Conservation (phyloP, 2,888 invertebrate genomes). For the Pimpla rufipes region DNA sequence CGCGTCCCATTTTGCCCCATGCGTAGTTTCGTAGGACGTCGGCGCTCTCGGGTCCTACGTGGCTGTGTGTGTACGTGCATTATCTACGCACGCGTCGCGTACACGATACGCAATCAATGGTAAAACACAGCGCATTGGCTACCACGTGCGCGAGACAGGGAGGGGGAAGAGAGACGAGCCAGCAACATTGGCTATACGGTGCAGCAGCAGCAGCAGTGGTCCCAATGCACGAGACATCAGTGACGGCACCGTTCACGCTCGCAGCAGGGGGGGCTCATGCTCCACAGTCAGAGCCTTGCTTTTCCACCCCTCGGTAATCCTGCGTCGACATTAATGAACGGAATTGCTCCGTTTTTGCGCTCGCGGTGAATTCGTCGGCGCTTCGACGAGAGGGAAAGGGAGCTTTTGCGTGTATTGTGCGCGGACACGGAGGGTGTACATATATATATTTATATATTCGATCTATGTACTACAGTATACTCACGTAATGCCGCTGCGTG, state of each 20-base stretch:
- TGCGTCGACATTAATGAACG: constrained; percentile 68
- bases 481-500: constrained; percentile 25
- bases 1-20: too few species aligned
- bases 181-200: constrained; percentile 64
- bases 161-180: constrained; percentile 29
- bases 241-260: constrained; percentile 46
- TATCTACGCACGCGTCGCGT: constrained; percentile 76
- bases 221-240: constrained; percentile 55
- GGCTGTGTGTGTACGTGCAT: constrained; percentile 68
- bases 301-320: constrained; percentile 64
- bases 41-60: constrained; percentile 46
- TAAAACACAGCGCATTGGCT: constrained; percentile 69
- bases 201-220: constrained; percentile 44
- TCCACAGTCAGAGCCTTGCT: constrained; percentile 39
- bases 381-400: constrained; percentile 15
- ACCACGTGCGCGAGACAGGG: constrained; percentile 50
- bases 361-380: constrained; percentile 48
- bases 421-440: too few species aligned
- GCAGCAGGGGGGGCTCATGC: constrained; percentile 38
- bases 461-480: background rate
- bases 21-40: background rate
- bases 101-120: constrained; percentile 78
- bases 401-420: constrained; percentile 35
- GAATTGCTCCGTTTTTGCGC: constrained; percentile 64
- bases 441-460: constrained; percentile 18